phyloP scores from a whole-genome alignment of 2,113 vertebrate genomes.

The Crotalus horridus region DNA sequence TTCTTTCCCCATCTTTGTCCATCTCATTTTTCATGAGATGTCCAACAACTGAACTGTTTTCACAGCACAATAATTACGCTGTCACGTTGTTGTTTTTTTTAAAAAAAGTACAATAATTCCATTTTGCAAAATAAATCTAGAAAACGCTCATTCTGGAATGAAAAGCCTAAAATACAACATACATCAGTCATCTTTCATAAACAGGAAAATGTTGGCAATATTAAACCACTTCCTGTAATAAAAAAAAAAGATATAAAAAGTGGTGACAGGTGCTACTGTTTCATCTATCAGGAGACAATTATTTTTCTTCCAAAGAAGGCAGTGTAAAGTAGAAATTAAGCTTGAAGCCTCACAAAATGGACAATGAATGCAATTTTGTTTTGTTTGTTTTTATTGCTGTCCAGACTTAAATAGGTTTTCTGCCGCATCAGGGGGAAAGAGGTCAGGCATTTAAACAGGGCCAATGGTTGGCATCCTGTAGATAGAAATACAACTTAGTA shows the following conservation, averaged over 20 bases:
- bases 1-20: constrained; percentile 26
- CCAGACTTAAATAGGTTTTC: constrained; percentile 2
- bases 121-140: constrained; percentile 36
- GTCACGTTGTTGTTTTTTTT: constrained; percentile 3
- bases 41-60: constrained; percentile 30
- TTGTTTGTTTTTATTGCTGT: constrained; percentile 33
- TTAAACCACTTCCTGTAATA: constrained; percentile 30
- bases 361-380: constrained; percentile 17
- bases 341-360: background rate
- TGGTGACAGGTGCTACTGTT: background rate
- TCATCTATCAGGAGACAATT: background rate
- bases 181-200: constrained; percentile 29
- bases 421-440: constrained; percentile 8
- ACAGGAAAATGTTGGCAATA: fast-evolving
- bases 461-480: constrained; percentile 20
- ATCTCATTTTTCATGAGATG: constrained; percentile 35
- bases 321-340: constrained; percentile 22
- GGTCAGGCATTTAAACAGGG: constrained; percentile 30
- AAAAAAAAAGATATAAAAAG: background rate
- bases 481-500: constrained; percentile 30
- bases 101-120: constrained; percentile 42
- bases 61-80: constrained; percentile 39
- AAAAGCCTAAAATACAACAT: constrained; percentile 23
- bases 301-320: background rate
- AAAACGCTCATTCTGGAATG: constrained; percentile 16